A percentile compares a stretch with the other conserved stretches of the same genome.
These are phyloP conservation scores for Heliocidaris erythrogramma DNA, from an alignment of 35 echinoderm and acorn worm species.

Conservation along the genomic window DNA sequence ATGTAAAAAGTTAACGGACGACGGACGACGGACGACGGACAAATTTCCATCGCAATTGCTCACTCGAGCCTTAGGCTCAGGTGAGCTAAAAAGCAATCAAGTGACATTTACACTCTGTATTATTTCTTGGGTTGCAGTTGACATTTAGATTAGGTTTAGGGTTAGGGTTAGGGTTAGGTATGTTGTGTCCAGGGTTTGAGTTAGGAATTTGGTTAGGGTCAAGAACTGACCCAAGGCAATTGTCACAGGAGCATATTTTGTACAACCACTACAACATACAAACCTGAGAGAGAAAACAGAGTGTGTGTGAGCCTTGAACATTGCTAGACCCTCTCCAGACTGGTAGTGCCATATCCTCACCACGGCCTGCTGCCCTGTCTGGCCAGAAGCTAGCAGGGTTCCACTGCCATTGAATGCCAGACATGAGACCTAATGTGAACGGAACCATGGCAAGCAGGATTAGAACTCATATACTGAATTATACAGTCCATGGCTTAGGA, in stretches of 20 bases:
- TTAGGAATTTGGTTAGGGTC: too few species aligned
- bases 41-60: too few species aligned
- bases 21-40: too few species aligned
- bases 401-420: slow-evolving; percentile 74
- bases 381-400: slow-evolving; percentile 80
- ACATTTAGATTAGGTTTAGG: too few species aligned
- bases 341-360: slow-evolving; percentile 95
- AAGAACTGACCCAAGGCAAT: not conserved
- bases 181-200: too few species aligned
- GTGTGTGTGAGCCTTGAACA: slow-evolving; percentile 95
- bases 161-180: too few species aligned
- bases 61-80: too few species aligned
- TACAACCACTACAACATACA: not conserved
- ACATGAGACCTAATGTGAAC: slow-evolving; percentile 69
- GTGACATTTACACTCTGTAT: too few species aligned
- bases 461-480: not conserved
- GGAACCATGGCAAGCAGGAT: not conserved
- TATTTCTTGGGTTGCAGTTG: too few species aligned
- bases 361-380: slow-evolving; percentile 90
- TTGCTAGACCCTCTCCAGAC: slow-evolving; percentile 87
- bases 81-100: too few species aligned
- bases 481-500: too few species aligned
- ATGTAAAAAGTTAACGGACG: too few species aligned
- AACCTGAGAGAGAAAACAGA: slow-evolving; percentile 90
- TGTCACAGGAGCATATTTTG: not conserved